Evolutionary conservation across 1,140 invertebrate species (phyloP).

Genomic region (Wiebesia pumilae): DNA sequence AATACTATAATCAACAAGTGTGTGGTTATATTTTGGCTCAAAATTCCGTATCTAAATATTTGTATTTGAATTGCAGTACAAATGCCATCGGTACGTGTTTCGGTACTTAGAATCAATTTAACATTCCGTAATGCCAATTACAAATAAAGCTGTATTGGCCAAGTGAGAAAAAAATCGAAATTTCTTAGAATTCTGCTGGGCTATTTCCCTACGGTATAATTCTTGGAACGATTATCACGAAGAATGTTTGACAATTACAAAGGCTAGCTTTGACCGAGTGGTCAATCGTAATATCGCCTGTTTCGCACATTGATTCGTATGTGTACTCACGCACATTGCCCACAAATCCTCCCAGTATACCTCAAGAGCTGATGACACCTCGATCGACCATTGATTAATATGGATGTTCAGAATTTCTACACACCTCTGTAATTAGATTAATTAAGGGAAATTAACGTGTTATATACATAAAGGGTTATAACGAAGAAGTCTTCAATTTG

Average conservation of each 20-base stretch:
- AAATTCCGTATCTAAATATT: background rate
- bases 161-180: background rate
- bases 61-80: background rate
- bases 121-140: background rate
- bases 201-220: conserved; percentile 34
- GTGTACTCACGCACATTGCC: background rate
- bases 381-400: conserved; percentile 26
- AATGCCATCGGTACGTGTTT: conserved; percentile 3
- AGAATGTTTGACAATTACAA: conserved; percentile 4
- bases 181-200: conserved; percentile 33
- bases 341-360: background rate
- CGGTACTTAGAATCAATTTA: conserved; percentile 38
- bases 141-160: conserved; percentile 21
- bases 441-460: background rate
- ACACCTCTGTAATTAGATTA: conserved; percentile 1
- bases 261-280: background rate
- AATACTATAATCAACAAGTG: conserved; percentile 9
- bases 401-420: conserved; percentile 32
- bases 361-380: conserved; percentile 9
- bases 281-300: conserved; percentile 40
- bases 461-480: background rate
- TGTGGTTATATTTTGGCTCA: background rate
- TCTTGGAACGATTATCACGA: background rate
- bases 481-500: background rate
- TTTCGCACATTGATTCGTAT: conserved; percentile 10